Evolutionary conservation across 2,113 vertebrate species (phyloP).

Genomic region (Cyanoliseus patagonus): DNA sequence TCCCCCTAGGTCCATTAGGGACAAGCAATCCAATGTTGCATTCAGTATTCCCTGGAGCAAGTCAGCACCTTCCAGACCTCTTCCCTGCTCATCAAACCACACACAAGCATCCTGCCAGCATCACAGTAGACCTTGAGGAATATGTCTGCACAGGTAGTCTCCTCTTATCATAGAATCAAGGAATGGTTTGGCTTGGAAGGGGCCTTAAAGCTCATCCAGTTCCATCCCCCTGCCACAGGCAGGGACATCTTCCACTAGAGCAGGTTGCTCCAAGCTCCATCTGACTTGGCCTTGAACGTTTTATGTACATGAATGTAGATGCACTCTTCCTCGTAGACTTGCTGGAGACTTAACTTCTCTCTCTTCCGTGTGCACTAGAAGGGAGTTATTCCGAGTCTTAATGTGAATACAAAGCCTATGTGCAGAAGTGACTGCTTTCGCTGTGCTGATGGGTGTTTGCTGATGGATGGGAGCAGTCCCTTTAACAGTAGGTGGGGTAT

Average conservation of each 20-base stretch:
- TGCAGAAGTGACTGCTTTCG: neutral
- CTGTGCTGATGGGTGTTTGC: neutral
- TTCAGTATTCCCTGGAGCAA: neutral
- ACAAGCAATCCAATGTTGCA: neutral
- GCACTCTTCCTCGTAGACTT: neutral
- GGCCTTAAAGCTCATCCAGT: neutral
- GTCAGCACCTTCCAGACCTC: neutral
- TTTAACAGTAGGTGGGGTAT: neutral
- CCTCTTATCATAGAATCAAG: neutral
- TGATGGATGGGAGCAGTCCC: neutral
- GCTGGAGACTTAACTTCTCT: neutral
- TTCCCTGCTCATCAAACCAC: neutral
- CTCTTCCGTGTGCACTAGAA: neutral
- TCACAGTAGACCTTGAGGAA: neutral
- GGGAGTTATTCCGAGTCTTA: neutral
- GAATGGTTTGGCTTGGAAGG: neutral
- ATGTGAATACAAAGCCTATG: neutral
- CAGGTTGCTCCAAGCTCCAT: neutral
- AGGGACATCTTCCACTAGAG: neutral
- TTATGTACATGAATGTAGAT: neutral
- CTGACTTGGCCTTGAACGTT: neutral
- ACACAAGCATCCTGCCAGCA: neutral
- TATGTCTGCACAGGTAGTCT: neutral
- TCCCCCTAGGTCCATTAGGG: neutral
- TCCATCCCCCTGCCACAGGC: neutral